Percentiles rank a stretch among this genome's conserved stretches.
Conservation (phyloP, 35 echinoderm and acorn worm species). For the Stichopus chloronotus region DNA sequence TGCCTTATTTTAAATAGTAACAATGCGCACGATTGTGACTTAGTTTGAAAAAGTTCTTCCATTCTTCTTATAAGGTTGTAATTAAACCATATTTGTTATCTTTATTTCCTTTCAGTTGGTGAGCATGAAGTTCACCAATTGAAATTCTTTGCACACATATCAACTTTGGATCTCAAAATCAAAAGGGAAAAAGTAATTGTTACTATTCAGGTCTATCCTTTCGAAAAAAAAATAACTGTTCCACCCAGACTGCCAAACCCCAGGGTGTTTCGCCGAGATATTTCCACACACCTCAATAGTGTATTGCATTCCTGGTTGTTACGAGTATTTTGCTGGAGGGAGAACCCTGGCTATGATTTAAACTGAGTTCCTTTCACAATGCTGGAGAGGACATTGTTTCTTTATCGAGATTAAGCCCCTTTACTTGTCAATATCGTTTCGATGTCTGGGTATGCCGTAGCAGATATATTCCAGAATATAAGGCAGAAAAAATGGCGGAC, state of each 20-base stretch:
- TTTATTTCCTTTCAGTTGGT: too few relatives aligned
- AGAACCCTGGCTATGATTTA: constrained; percentile 1
- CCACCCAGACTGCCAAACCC: neutral
- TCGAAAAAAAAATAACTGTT: neutral
- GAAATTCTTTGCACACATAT: too few relatives aligned
- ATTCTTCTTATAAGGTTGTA: too few relatives aligned
- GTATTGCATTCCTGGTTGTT: constrained; percentile 29
- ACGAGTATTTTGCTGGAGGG: constrained; percentile 19
- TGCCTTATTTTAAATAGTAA: too few relatives aligned
- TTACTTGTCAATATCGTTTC: constrained; percentile 21
- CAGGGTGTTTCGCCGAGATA: constrained; percentile 30
- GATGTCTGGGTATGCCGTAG: constrained; percentile 9
- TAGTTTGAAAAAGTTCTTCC: too few relatives aligned
- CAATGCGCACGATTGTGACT: too few relatives aligned
- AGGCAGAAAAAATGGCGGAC: constrained; percentile 40
- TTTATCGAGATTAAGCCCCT: constrained; percentile 4
- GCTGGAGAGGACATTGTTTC: constrained; percentile 38
- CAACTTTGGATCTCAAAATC: too few relatives aligned
- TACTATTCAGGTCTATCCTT: too few relatives aligned
- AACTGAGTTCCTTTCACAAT: neutral
- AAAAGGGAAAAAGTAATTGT: too few relatives aligned
- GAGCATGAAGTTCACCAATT: too few relatives aligned
- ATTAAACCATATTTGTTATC: too few relatives aligned
- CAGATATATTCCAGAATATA: neutral
- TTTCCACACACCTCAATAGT: constrained; percentile 27